Evolutionary conservation across 2,113 vertebrate species (phyloP), one percentile per base, ranked within the genome.

Genomic region (Melierax canorus): DNA sequence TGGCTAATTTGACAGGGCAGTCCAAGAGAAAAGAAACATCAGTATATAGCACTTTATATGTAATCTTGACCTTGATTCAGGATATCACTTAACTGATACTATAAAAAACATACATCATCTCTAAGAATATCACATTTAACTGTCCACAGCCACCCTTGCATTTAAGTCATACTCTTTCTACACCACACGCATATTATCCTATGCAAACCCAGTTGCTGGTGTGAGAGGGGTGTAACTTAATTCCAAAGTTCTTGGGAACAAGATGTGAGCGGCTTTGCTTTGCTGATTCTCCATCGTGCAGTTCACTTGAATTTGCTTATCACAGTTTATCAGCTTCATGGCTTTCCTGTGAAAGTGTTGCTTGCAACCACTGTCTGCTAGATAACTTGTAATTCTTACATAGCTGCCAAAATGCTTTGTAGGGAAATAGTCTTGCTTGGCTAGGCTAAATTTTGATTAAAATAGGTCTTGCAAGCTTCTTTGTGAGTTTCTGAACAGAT

Each of bases 241-340:
- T 77, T 46, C 71, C 77, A 34, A 4, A 92, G 32, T 98, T 98
- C 97, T 8, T 79, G 55, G 94, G 97, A 98, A 97, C 66, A 66
- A 78, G 32, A 60, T 66, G 23, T 71, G 32, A 92, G 45, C 7
- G 4, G n/a, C 69, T 89, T 89, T 53, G 48, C 66, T 50, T 64
- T 79, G 69, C 78, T 51, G 55, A 36, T 23, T 53, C 55, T 78
- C 58, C 36, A 30, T 62, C 0, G 0, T 84, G 21, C 32, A 41
- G 38, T 98, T 97, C 96, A 71, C 92, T 51, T 51, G 91, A 97
- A 98, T 86, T 80, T 30, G 34, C 79, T 98, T 97, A 97, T 98
- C 95, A 72, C 6, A 26, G 41, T 36, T 93, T 75, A 95, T 92
- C 77, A 19, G 32, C 60, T 66, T 91, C 74, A 20, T 30, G 39